Base-by-base conservation (phyloP, 2,888 invertebrate genomes). In the Melitaea athalia region DNA sequence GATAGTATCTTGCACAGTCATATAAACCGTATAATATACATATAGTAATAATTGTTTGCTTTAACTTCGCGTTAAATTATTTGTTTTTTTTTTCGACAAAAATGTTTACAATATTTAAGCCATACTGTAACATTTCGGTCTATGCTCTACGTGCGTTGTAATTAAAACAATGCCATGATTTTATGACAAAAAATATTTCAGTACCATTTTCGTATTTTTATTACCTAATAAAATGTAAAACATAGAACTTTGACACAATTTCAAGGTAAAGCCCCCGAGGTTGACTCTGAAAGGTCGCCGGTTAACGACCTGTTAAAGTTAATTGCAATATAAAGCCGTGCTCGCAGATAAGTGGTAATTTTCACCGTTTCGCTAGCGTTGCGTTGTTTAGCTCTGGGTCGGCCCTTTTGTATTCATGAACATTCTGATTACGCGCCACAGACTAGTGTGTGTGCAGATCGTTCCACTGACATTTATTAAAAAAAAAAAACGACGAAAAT, bases 391-490 rank as follows among this genome's bases (percentile, higher is more conserved):
- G 59, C 60, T 53, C 63, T 64, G 31, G 33, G n/a, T 31, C 53
- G 59, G 64, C 24, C 49, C 59, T 63, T 70, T 70, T 63, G 63
- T 70, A 72, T 69, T 73, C 64, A 69, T 72, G 69, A 68, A 68
- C 59, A 60, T 59, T 60, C 62, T 63, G 52, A 49, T 63, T 63
- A 49, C 14, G 43, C 59, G 4, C 38, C 38, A 38, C 38, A 70
- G 68, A 49, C 42, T 65, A 65, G 12, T 5, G 14, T 7, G 10
- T 8, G 38, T 0, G 3, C 6, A 61, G 61, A 45, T 45, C 11
- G 5, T 45, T 45, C 1, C 45, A 11, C 14, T 45, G 8, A 38
- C 38, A 45, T 45, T 45, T 45, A 14, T 45, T 14, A 0, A 7
- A 14, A 45, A 7, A 45, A 11, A 14, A 45, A 7, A 45, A 11